These are phyloP conservation scores for Aurelia sp. DNA, from an alignment of 30 jellyfish, hydroid and myxozoan species.

Conservation along the genomic window DNA sequence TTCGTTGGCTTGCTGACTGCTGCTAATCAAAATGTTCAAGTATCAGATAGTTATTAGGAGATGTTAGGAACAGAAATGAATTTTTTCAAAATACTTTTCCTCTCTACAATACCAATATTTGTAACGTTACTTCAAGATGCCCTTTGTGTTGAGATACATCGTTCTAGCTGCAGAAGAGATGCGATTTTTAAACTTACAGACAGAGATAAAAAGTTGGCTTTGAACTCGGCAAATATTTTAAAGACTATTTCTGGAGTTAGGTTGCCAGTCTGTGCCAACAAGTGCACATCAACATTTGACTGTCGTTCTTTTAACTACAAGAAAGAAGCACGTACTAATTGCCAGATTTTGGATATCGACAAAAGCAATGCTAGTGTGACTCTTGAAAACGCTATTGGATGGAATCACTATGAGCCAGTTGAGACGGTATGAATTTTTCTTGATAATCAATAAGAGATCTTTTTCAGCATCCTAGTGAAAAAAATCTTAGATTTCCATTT, in stretches of 20 bases:
- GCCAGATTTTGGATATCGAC: slow-evolving; percentile 23
- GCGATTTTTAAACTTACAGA: slow-evolving; percentile 24
- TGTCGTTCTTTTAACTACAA: slow-evolving; percentile 31
- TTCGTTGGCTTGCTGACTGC: no score
- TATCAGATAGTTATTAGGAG: no score
- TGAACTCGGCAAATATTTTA: neutral
- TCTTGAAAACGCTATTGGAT: slow-evolving; percentile 17
- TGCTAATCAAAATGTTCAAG: no score
- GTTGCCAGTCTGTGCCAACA: slow-evolving; percentile 18
- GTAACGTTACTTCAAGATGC: neutral
- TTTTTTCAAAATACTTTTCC: no score
- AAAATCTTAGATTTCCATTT: no score
- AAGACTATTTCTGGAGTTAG: neutral
- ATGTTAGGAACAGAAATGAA: no score
- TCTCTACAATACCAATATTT: no score
- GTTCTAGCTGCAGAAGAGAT: slow-evolving; percentile 40
- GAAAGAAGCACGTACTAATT: slow-evolving; percentile 8
- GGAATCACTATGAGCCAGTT: slow-evolving; percentile 40
- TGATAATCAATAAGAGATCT: no score
- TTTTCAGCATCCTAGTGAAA: no score
- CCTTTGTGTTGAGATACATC: neutral
- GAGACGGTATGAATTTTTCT: neutral
- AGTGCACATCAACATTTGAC: slow-evolving; percentile 9
- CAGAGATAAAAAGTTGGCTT: slow-evolving; percentile 1
- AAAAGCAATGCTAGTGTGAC: neutral